These are phyloP conservation scores for Macrocentrus cingulum DNA, from an alignment of 1,140 invertebrate species.

Conservation along the genomic window DNA sequence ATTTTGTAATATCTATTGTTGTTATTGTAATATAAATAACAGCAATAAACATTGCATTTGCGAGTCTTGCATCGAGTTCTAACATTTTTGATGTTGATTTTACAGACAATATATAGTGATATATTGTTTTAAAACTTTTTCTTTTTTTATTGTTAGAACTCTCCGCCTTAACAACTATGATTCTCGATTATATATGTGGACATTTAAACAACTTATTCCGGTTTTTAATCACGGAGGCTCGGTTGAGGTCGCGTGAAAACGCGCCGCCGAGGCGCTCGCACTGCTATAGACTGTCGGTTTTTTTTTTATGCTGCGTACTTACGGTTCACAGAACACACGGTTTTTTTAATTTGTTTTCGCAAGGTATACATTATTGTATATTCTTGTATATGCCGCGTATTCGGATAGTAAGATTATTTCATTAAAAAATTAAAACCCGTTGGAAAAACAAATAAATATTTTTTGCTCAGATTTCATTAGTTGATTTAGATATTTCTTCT, in stretches of 20 bases:
- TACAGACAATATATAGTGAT: background rate
- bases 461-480: constrained; percentile 52
- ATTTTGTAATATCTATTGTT: constrained; percentile 40
- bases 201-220: constrained; percentile 62
- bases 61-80: constrained; percentile 42
- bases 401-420: constrained; percentile 58
- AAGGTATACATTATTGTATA: constrained; percentile 8
- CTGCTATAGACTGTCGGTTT: constrained; percentile 60
- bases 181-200: constrained; percentile 59
- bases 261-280: constrained; percentile 58
- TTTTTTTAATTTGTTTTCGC: constrained; percentile 4
- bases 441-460: constrained; percentile 53
- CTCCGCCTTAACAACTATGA: constrained; percentile 54
- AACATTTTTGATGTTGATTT: background rate
- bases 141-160: constrained; percentile 24
- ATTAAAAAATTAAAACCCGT: constrained; percentile 62
- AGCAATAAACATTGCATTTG: constrained; percentile 33
- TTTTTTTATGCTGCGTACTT: constrained; percentile 60
- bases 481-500: constrained; percentile 42
- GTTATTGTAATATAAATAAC: background rate
- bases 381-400: constrained; percentile 43
- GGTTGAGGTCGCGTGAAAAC: constrained; percentile 51
- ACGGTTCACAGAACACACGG: constrained; percentile 55
- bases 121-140: background rate
- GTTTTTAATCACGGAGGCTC: constrained; percentile 61